phyloP scores from a whole-genome alignment of 2,797 vertebrate genomes.

The Esox masquinongy region DNA sequence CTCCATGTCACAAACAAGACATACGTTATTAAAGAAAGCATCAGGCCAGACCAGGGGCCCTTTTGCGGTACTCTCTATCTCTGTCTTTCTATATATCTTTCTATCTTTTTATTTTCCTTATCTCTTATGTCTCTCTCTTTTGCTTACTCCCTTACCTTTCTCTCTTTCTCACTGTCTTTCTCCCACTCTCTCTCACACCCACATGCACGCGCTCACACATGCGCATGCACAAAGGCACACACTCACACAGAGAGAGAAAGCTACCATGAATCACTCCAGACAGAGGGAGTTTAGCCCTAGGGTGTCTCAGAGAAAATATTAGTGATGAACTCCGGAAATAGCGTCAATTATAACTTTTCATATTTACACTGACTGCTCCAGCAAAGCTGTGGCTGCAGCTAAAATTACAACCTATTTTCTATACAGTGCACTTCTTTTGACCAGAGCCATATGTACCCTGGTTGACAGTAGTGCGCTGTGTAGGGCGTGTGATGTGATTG shows the following conservation, averaged over 20 bases:
- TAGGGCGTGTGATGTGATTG: background rate
- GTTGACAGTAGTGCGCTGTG: background rate
- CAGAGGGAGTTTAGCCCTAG: slow-evolving; percentile 32
- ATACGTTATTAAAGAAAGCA: slow-evolving; percentile 35
- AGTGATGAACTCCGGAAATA: slow-evolving; percentile 18
- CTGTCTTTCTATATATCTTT: background rate
- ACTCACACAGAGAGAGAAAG: background rate
- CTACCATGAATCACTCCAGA: slow-evolving; percentile 33
- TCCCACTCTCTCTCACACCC: background rate
- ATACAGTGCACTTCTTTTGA: background rate
- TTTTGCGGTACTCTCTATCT: background rate
- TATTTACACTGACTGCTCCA: slow-evolving; percentile 1
- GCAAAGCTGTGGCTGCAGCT: background rate
- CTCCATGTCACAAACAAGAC: slow-evolving; percentile 56
- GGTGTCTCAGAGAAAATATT: slow-evolving; percentile 20
- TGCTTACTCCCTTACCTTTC: background rate
- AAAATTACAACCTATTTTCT: background rate
- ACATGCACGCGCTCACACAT: background rate
- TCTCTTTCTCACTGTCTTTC: background rate
- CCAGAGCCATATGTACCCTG: background rate
- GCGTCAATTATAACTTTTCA: slow-evolving; percentile 4
- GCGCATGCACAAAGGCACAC: background rate
- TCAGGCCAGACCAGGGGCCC: slow-evolving; percentile 26
- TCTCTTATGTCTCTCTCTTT: background rate
- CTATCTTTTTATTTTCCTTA: background rate